These are phyloP conservation scores for Arenaria interpres DNA, from an alignment of 2,113 vertebrate species.

Conservation along the genomic window DNA sequence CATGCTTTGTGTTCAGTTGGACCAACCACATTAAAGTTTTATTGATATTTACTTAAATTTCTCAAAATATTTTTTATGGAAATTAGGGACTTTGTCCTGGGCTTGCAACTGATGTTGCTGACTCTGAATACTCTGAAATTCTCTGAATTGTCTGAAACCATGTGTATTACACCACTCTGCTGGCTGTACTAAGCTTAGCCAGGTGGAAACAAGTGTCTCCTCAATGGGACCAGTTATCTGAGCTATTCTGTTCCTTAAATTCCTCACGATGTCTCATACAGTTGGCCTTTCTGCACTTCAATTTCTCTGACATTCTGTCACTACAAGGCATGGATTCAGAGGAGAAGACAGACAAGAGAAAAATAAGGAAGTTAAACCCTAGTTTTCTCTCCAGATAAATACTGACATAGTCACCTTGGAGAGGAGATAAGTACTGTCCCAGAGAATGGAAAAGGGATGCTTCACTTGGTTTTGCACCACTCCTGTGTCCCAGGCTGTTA, in stretches of 20 bases:
- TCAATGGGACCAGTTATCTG: neutral
- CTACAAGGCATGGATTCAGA: neutral
- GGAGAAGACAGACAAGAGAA: neutral
- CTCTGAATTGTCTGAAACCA: neutral
- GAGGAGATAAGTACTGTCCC: neutral
- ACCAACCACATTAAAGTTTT: neutral
- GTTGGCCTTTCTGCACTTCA: neutral
- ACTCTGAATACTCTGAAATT: neutral
- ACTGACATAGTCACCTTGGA: neutral
- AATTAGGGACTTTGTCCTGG: neutral
- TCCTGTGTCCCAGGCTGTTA: neutral
- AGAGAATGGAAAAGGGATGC: neutral
- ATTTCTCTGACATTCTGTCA: neutral
- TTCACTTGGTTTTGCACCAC: neutral
- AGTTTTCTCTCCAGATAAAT: neutral
- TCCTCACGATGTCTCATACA: neutral
- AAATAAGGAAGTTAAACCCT: neutral
- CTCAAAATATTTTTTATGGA: neutral
- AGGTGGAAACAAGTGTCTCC: neutral
- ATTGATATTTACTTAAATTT: neutral
- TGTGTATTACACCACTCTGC: neutral
- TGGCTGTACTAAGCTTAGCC: neutral
- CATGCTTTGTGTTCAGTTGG: neutral
- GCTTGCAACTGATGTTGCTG: neutral
- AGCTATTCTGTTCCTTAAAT: neutral